These are phyloP conservation scores for Astreopora myriophthalma DNA, from an alignment of 64 coral and sea anemone genomes.

Conservation along the genomic window DNA sequence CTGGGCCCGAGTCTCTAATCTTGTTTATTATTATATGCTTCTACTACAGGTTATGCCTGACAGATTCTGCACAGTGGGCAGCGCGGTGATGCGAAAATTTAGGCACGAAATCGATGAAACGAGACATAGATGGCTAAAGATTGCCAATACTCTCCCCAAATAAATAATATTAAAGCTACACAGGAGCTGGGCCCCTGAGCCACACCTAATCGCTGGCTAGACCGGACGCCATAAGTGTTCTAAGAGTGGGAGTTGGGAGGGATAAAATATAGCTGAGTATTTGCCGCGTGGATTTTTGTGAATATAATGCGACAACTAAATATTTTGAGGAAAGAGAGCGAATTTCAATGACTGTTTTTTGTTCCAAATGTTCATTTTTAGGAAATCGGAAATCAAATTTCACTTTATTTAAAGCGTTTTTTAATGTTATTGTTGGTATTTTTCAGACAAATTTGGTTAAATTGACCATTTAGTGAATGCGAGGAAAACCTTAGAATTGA, in stretches of 20 bases:
- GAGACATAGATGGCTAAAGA: slow-evolving; percentile 67
- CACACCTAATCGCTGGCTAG: not conserved
- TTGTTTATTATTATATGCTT: not conserved
- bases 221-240: no score
- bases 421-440: not conserved
- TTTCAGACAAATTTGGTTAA: not conserved
- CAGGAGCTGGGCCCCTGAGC: not conserved
- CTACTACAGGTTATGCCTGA: slow-evolving; percentile 68
- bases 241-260: no score
- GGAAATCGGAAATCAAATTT: not conserved
- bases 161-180: no score
- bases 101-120: slow-evolving; percentile 57
- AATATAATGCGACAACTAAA: no score
- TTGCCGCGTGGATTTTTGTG: not conserved
- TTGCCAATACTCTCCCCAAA: no score
- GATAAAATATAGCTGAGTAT: no score
- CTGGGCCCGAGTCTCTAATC: not conserved
- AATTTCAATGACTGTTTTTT: not conserved
- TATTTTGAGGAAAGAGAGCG: not conserved
- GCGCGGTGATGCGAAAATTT: slow-evolving; percentile 62
- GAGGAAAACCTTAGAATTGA: no score
- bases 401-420: not conserved
- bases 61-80: slow-evolving; percentile 52
- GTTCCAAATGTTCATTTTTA: not conserved
- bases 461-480: not conserved